These are phyloP conservation scores for Dryocosmus kuriphilus DNA, from an alignment of 2,888 invertebrate genomes.

Conservation along the genomic window DNA sequence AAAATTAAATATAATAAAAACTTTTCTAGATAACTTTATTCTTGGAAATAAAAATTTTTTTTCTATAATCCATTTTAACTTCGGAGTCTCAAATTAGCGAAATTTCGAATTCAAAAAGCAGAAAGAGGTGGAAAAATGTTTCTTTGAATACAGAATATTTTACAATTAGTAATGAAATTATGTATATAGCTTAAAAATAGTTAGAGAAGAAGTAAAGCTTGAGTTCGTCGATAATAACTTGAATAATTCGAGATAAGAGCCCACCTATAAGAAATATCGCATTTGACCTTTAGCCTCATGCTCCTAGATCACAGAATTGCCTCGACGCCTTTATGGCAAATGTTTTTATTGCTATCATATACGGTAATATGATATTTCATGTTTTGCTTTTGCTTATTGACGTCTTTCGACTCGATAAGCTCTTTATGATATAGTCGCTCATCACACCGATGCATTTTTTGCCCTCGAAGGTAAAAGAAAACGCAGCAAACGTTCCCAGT, in stretches of 20 bases:
- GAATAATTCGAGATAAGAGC: conserved; percentile 25
- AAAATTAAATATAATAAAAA: too few species aligned
- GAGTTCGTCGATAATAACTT: conserved; percentile 19
- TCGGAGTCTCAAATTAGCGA: too few species aligned
- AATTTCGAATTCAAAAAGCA: too few species aligned
- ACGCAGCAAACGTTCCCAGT: conserved; percentile 3
- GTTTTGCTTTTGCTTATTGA: conserved; percentile 36
- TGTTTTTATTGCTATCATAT: conserved; percentile 25
- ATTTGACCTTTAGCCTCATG: conserved; percentile 17
- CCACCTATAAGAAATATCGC: conserved; percentile 30
- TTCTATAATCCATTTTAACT: too few species aligned
- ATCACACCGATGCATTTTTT: conserved; percentile 3
- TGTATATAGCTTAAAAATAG: not conserved
- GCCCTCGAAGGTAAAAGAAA: conserved; percentile 21
- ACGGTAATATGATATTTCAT: conserved; percentile 32
- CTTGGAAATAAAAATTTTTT: too few species aligned
- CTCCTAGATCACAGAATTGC: conserved; percentile 39
- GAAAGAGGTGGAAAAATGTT: too few species aligned
- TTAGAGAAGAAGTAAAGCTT: not conserved
- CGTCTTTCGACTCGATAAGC: conserved; percentile 36
- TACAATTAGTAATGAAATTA: not conserved
- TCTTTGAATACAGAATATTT: too few species aligned
- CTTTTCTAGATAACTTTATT: too few species aligned
- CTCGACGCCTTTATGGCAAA: conserved; percentile 8
- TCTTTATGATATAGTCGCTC: conserved; percentile 14